Evolutionary conservation across 2,113 vertebrate species (phyloP), one percentile per base, ranked within the genome.

Genomic region (Aviceda subcristata): DNA sequence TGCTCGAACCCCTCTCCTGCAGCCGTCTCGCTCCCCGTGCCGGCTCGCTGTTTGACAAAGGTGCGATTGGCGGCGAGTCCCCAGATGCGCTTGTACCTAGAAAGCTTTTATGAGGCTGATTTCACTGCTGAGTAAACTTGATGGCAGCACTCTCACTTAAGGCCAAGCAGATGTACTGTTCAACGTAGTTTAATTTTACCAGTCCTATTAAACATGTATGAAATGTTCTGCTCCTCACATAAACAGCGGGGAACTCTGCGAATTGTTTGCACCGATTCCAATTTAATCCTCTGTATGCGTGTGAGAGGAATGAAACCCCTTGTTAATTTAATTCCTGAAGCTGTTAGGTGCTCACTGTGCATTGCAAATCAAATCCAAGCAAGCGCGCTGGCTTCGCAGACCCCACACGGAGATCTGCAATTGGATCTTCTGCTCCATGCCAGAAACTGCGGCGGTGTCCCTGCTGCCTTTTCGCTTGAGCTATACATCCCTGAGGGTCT

Each of bases 1-100:
- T 4, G 1, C 34, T 8, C 4, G 3, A 15, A 5, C 0, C 8
- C 30, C 18, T 3, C 18, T 5, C 46, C 53, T 9, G 39, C 67
- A 8, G 43, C n/a, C 19, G 0, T 4, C 21, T 26, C 5, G 10
- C 89, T 51, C 27, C 66, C 66, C 0, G 4, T 2, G 15, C n/a
- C 3, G 4, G 26, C 20, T 3, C 11, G 59, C 50, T 50, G 18
- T 4, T 15, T 7, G 7, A 5, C 43, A 13, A 3, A 7, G 48
- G 23, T 4, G 50, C 22, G 2, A 7, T 1, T 1, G 29, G 3
- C 53, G 9, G 5, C 0, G 2, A 29, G 50, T 17, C 45, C 55
- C 23, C 53, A 13, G 9, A 1, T 6, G 38, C 32, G 10, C 20
- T n/a, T 3, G 41, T 9, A 7, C 77, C 64, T 7, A 0, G 19